Conservation (phyloP, 92 coral and sea anemone genomes). For the Pocillopora meandrina region DNA sequence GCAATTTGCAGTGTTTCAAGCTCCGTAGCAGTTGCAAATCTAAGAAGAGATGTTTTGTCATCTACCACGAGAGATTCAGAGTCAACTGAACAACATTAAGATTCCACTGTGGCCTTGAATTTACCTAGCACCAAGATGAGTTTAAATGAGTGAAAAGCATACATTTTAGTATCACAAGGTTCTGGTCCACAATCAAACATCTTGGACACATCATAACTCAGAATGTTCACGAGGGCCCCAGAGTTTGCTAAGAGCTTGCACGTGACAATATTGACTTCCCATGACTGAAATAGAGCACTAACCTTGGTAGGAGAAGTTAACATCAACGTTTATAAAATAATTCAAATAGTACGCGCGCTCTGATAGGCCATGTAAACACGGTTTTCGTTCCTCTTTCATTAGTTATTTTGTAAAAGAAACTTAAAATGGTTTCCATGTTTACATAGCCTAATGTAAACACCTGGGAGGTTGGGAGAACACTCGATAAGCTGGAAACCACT, state of each 20-base stretch:
- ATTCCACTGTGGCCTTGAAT: conserved; percentile 39
- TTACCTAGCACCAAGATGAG: conserved; percentile 38
- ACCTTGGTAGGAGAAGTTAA: conserved; percentile 10
- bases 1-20: conserved; percentile 34
- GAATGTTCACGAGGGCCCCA: conserved; percentile 56
- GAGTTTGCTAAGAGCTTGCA: conserved; percentile 45
- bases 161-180: conserved; percentile 24
- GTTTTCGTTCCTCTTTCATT: too few relatives aligned
- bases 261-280: conserved; percentile 34
- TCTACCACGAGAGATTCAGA: conserved; percentile 43
- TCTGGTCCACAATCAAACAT: conserved; percentile 8
- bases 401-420: too few relatives aligned
- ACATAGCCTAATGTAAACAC: too few relatives aligned
- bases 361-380: too few relatives aligned
- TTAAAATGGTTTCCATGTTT: too few relatives aligned
- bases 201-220: neutral
- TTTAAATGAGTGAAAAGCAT: conserved; percentile 20
- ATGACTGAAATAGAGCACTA: conserved; percentile 33
- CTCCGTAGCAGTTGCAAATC: conserved; percentile 34
- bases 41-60: conserved; percentile 44
- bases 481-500: too few relatives aligned
- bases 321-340: conserved; percentile 1
- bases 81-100: conserved; percentile 18
- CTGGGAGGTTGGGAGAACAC: too few relatives aligned
- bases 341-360: too few relatives aligned